These are phyloP conservation scores for Didymodactylos carnosus DNA, from an alignment of 2,888 invertebrate genomes.

Conservation along the genomic window DNA sequence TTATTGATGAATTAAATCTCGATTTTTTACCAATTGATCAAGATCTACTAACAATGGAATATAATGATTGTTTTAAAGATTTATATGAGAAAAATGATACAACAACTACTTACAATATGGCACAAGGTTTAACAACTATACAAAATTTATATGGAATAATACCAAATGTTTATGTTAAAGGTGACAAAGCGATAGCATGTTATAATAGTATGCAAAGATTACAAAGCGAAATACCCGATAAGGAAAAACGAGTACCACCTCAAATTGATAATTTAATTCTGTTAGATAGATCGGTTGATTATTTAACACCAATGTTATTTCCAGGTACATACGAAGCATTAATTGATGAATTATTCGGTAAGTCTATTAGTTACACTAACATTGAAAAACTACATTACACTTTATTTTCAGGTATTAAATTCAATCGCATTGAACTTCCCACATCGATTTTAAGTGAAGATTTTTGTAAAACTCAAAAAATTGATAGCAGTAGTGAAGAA, in stretches of 20 bases:
- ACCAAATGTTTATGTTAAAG: conserved; percentile 69
- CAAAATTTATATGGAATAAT: conserved; percentile 74
- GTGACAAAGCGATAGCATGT: conserved; percentile 57
- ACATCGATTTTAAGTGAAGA: background rate
- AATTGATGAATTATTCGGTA: conserved; percentile 74
- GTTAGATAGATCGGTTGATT: conserved; percentile 71
- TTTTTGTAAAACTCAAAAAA: background rate
- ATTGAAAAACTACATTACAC: too few species aligned
- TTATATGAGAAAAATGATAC: conserved; percentile 70
- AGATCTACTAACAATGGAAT: conserved; percentile 77
- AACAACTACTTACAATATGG: conserved; percentile 63
- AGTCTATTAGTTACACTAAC: conserved; percentile 51
- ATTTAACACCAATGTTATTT: conserved; percentile 70
- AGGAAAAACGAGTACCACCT: conserved; percentile 36
- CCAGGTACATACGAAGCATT: conserved; percentile 92
- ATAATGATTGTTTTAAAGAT: conserved; percentile 40
- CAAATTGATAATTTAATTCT: conserved; percentile 72
- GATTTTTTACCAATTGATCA: conserved; percentile 73
- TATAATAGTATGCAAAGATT: conserved; percentile 60
- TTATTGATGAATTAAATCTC: conserved; percentile 54
- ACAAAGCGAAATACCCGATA: conserved; percentile 42
- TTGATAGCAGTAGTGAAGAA: background rate
- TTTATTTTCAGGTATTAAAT: background rate
- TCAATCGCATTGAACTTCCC: background rate
- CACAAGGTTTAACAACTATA: conserved; percentile 60